phyloP scores from a whole-genome alignment of 2,113 vertebrate genomes.

The Piliocolobus tephrosceles region DNA sequence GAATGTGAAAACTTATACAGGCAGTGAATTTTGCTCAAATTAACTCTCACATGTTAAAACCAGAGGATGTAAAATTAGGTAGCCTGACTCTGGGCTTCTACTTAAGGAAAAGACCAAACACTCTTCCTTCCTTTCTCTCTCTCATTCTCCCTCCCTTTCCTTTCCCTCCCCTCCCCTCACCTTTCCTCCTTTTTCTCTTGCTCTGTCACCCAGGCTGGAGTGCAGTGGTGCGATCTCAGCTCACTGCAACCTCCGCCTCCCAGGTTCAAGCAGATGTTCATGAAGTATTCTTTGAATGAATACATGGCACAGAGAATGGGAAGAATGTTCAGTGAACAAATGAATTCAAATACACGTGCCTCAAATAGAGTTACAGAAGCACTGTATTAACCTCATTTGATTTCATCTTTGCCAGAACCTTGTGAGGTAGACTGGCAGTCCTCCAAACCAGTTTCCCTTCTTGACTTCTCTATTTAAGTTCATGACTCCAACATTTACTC shows the following conservation, averaged over 20 bases:
- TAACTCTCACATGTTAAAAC: neutral
- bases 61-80: neutral
- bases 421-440: neutral
- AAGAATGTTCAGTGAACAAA: neutral
- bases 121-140: neutral
- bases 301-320: neutral
- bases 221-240: too few species aligned
- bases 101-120: neutral
- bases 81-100: neutral
- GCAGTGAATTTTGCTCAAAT: neutral
- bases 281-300: neutral
- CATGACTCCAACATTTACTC: neutral
- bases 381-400: neutral
- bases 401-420: neutral
- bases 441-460: neutral
- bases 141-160: too few species aligned
- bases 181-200: too few species aligned
- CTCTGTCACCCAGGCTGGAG: too few species aligned
- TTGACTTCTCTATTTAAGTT: neutral
- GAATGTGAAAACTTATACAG: neutral
- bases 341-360: neutral
- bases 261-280: neutral
- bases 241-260: too few species aligned
- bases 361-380: neutral
- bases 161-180: too few species aligned